Evolutionary conservation across 2,113 vertebrate genomes (phyloP).

Genomic region (Neodon shergylaensis): DNA sequence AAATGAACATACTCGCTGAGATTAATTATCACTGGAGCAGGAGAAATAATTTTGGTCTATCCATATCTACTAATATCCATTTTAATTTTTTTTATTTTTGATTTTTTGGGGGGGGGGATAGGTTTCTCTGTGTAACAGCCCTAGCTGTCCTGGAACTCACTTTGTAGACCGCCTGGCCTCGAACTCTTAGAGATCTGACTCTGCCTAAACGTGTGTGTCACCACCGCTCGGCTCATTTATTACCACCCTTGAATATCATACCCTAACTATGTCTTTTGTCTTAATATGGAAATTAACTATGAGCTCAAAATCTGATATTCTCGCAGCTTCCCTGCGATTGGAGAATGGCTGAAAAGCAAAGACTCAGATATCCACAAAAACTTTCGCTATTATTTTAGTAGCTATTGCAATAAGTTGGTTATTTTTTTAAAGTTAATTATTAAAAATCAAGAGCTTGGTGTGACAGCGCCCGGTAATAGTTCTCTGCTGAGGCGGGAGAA

Average conservation of each 20-base stretch:
- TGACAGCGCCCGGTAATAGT: neutral
- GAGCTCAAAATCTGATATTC: neutral
- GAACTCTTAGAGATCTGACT: neutral
- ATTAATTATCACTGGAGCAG: neutral
- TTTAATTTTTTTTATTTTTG: neutral
- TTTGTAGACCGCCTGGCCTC: neutral
- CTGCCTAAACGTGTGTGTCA: neutral
- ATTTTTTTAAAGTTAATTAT: constrained; percentile 15
- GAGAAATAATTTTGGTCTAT: neutral
- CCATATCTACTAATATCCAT: neutral
- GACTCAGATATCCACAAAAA: neutral
- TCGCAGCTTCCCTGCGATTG: neutral
- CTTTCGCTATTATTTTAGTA: neutral
- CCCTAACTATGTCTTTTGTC: neutral
- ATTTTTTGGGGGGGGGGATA: neutral
- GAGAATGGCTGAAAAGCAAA: neutral
- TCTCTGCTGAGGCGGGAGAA: neutral
- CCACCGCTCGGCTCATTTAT: neutral
- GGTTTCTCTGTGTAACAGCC: neutral
- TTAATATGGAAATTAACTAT: constrained; percentile 1
- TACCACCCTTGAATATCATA: neutral
- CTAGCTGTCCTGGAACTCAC: neutral
- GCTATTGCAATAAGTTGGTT: neutral
- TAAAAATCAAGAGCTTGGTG: neutral
- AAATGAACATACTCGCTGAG: neutral